Percentiles rank a stretch among this genome's conserved stretches.
phyloP scores from a whole-genome alignment of 2,113 vertebrate species.

The Gorilla gorilla region DNA sequence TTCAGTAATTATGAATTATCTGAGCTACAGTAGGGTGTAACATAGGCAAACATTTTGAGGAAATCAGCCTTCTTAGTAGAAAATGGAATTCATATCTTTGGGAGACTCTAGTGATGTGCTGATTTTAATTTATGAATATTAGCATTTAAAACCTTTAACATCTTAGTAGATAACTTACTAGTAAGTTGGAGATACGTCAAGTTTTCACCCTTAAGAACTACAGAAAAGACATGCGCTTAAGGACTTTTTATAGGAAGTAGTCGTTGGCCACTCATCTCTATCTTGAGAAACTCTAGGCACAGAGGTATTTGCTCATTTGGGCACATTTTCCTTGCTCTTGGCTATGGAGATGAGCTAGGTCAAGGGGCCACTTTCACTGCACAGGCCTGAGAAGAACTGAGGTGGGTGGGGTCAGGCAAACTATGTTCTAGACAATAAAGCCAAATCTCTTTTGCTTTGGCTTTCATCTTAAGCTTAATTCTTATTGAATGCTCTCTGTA shows the following conservation, averaged over 20 bases:
- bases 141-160: neutral
- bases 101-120: neutral
- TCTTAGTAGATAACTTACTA: neutral
- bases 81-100: neutral
- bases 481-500: neutral
- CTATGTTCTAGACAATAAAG: neutral
- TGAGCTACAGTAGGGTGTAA: neutral
- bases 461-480: neutral
- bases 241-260: neutral
- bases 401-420: neutral
- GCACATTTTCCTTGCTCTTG: neutral
- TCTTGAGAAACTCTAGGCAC: neutral
- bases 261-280: neutral
- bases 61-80: neutral
- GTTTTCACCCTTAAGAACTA: neutral
- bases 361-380: neutral
- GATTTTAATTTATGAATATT: constrained; percentile 1
- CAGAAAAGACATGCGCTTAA: neutral
- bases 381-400: neutral
- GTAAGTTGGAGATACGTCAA: neutral
- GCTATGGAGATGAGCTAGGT: neutral
- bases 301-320: neutral
- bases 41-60: neutral
- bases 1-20: neutral
- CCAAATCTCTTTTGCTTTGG: neutral